A percentile compares a stretch with the other conserved stretches of the same genome.
Evolutionary conservation across 2,113 vertebrate species (phyloP).

Genomic region (Steatornis caripensis): DNA sequence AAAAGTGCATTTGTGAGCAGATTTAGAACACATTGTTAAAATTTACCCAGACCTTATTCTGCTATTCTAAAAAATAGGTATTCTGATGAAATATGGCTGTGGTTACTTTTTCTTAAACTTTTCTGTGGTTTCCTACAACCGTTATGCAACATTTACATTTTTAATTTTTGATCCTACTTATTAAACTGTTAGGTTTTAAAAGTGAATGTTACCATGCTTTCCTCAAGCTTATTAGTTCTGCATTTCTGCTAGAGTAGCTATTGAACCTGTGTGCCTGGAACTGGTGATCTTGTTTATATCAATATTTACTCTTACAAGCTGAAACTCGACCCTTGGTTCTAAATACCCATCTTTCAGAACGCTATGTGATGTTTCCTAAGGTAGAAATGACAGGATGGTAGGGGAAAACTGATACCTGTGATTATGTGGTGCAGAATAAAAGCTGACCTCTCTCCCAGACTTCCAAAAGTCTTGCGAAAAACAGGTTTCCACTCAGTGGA

Average conservation of each 20-base stretch:
- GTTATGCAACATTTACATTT: background rate
- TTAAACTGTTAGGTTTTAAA: background rate
- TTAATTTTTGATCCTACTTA: background rate
- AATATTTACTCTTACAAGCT: background rate
- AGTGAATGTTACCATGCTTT: background rate
- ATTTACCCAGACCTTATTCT: background rate
- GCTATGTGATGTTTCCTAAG: slow-evolving; percentile 27
- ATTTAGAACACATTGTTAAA: background rate
- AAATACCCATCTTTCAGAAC: background rate
- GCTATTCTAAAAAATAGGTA: background rate
- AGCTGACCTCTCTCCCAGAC: background rate
- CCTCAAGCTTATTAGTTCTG: background rate
- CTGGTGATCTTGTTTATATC: background rate
- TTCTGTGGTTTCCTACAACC: background rate
- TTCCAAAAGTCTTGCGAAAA: background rate
- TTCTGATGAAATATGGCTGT: background rate
- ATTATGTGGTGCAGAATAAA: background rate
- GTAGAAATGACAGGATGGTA: background rate
- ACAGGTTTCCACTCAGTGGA: background rate
- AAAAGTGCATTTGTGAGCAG: background rate
- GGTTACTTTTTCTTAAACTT: background rate
- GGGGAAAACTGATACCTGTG: background rate
- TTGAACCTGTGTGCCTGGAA: background rate
- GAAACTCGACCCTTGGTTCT: background rate
- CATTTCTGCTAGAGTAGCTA: background rate